Evolutionary conservation across 2,113 vertebrate species (phyloP).

Genomic region (Bettongia penicillata): DNA sequence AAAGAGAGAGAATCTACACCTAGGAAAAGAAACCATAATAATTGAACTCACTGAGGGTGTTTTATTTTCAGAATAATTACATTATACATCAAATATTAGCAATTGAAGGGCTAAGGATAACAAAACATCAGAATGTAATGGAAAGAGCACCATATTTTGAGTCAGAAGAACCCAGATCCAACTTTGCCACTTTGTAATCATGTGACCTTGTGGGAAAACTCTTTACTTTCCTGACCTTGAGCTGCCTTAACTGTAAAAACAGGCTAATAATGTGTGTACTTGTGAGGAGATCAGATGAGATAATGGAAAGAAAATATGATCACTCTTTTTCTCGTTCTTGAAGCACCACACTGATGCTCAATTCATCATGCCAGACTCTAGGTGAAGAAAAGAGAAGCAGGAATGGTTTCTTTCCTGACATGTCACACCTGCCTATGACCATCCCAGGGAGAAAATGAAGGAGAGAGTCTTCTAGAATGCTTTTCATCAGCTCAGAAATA

Average conservation of each 20-base stretch:
- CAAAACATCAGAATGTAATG: neutral
- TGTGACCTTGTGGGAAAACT: neutral
- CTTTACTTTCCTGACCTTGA: neutral
- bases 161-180: neutral
- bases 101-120: neutral
- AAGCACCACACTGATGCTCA: neutral
- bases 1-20: neutral
- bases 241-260: neutral
- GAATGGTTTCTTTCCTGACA: neutral
- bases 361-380: neutral
- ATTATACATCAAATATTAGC: neutral
- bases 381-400: neutral
- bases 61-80: conserved; percentile 1
- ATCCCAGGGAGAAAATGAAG: neutral
- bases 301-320: neutral
- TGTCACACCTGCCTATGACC: neutral
- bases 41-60: neutral
- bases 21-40: neutral
- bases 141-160: neutral
- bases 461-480: neutral
- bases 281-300: neutral
- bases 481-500: neutral
- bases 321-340: conserved; percentile 5
- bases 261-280: neutral
- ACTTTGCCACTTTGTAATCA: neutral